Base-by-base conservation (phyloP, 2,888 invertebrate genomes). In the Drosophila ezoana region DNA sequence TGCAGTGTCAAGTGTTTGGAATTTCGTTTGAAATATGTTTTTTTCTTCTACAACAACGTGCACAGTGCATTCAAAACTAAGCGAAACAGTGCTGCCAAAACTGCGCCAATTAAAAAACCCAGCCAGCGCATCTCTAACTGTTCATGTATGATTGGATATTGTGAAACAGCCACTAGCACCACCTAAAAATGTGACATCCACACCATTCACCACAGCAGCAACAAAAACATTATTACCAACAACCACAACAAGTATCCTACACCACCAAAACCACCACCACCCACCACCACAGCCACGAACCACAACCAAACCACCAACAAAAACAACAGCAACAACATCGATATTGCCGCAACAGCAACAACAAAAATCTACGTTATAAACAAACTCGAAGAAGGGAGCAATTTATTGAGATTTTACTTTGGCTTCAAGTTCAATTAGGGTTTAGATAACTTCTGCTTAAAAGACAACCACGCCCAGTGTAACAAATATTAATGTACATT, bases 401-500 rank as follows among this genome's bases (percentile, higher is more conserved):
- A 89, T 84, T 86, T 52, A 67, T 72, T 49, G 43, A 53, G 54
- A 48, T 47, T 44, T 35, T 48, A n/a, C 13, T 43, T 66, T 66
- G 51, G 67, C 48, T 66, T 69, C 54, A 58, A 56, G 16, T 54
- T 47, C n/a, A 16, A 11, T 44, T 10, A 56, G 44, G 38, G 18
- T 3, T 49, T 41, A 38, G 28, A 8, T 37, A 18, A 49, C 28
- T 47, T 64, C 11, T 47, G 63, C 62, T 45, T 62, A 66, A 74
- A 72, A 76, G 71, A 79, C 70, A 81, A 83, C 84, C 83, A 88
- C 89, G 87, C 90, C 91, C 90, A 89, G 90, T 91, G 91, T 91
- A 90, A 91, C 89, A 88, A 80, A 49, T 45, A 58, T 40, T 20
- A 52, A 28, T 28, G 28, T 28, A 8, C 28, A 28, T 23, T 6